These are phyloP conservation scores for Aramus guarauna DNA, from an alignment of 2,113 vertebrate genomes.

Conservation along the genomic window DNA sequence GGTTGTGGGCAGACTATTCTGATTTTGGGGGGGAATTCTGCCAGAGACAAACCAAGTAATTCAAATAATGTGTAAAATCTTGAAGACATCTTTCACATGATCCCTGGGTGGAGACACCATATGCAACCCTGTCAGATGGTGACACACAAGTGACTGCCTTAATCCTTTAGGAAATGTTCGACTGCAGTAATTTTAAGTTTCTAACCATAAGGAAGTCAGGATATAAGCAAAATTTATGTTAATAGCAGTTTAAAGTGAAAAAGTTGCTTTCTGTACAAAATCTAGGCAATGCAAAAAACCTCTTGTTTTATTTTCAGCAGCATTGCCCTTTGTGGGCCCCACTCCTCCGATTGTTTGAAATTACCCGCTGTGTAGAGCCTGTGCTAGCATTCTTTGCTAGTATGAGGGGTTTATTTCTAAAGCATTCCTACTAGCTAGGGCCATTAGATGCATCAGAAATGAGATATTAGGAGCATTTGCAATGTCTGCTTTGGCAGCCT, in stretches of 20 bases:
- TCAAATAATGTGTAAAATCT: not conserved
- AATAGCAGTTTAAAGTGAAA: not conserved
- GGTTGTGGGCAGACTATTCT: not conserved
- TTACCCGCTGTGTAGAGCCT: not conserved
- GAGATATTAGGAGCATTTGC: not conserved
- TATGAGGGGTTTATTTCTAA: not conserved
- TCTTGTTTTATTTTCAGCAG: not conserved
- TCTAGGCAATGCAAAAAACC: not conserved
- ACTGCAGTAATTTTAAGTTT: not conserved
- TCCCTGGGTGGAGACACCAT: fast-evolving
- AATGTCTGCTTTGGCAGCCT: not conserved
- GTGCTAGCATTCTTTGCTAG: not conserved
- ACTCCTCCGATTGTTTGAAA: not conserved
- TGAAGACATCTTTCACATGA: not conserved
- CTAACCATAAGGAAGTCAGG: not conserved
- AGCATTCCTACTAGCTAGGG: not conserved
- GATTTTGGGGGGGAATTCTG: not conserved
- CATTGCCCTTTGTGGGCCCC: fast-evolving
- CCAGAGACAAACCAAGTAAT: not conserved
- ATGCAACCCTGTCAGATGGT: fast-evolving
- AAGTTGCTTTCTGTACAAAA: not conserved
- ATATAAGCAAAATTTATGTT: not conserved
- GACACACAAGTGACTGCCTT: not conserved
- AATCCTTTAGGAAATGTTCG: not conserved
- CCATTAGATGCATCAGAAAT: not conserved